Conservation (phyloP, 2,797 vertebrate genomes). For the Fringilla coelebs region DNA sequence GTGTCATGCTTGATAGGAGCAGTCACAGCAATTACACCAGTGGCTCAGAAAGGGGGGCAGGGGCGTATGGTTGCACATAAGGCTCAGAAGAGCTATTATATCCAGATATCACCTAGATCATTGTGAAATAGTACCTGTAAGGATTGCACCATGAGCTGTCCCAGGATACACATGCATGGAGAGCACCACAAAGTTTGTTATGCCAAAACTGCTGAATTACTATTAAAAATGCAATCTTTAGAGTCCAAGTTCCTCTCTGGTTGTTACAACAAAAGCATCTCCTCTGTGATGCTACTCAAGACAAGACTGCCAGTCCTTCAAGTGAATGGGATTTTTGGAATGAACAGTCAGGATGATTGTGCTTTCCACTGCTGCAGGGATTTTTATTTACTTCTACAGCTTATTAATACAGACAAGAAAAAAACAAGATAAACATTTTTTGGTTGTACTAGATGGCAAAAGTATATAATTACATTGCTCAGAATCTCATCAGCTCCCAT, state of each 20-base stretch:
- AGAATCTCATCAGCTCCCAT: constrained; percentile 40
- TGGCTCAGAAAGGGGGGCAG: background rate
- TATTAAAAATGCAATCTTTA: constrained; percentile 31
- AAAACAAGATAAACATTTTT: constrained; percentile 7
- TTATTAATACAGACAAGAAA: constrained; percentile 48
- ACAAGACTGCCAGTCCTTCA: constrained; percentile 26
- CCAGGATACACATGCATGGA: background rate
- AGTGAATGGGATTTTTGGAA: constrained; percentile 30
- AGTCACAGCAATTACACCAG: background rate
- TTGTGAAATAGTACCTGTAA: background rate
- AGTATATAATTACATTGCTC: constrained; percentile 41
- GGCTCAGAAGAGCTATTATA: background rate
- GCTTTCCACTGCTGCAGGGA: constrained; percentile 39
- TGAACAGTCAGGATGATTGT: constrained; percentile 37
- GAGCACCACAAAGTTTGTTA: background rate
- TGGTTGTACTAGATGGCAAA: constrained; percentile 33
- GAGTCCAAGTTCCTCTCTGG: background rate
- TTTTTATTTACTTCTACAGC: constrained; percentile 61
- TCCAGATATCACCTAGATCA: background rate
- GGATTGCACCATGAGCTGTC: background rate
- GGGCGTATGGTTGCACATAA: background rate
- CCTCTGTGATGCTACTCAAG: constrained; percentile 19
- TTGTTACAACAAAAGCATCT: constrained; percentile 47
- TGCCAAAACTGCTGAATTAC: background rate
- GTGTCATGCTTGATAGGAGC: background rate